A percentile compares a stretch with the other conserved stretches of the same genome.
These are phyloP conservation scores for Taeniopygia guttata DNA, from an alignment of 2,797 vertebrate species.

Conservation along the genomic window DNA sequence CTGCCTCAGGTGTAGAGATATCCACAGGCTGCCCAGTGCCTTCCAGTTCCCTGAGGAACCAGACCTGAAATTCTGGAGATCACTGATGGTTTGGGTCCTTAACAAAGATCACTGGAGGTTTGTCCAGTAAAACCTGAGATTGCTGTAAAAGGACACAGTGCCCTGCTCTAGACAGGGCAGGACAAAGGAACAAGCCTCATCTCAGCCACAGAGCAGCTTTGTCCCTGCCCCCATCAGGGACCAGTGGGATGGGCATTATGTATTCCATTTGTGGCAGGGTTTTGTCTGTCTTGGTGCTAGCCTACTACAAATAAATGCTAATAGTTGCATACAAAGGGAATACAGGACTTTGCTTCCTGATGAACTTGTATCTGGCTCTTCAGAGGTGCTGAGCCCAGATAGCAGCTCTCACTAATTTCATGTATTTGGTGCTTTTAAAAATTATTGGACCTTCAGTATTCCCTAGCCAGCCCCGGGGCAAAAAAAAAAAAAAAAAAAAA, in stretches of 20 bases:
- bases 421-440: background rate
- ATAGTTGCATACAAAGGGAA: background rate
- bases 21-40: background rate
- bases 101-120: background rate
- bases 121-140: background rate
- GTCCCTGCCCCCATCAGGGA: background rate
- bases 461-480: fast-evolving
- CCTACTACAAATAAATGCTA: background rate
- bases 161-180: background rate
- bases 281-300: background rate
- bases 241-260: background rate
- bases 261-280: background rate
- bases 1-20: background rate
- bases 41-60: background rate
- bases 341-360: background rate
- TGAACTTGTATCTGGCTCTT: background rate
- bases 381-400: background rate
- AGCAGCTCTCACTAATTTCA: background rate
- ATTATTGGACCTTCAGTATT: background rate
- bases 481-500: fast-evolving
- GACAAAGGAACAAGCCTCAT: background rate
- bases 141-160: background rate
- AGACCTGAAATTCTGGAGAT: background rate
- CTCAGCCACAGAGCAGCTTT: background rate
- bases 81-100: background rate